phyloP scores from a whole-genome alignment of 2,113 vertebrate genomes.

The Chauna torquata region DNA sequence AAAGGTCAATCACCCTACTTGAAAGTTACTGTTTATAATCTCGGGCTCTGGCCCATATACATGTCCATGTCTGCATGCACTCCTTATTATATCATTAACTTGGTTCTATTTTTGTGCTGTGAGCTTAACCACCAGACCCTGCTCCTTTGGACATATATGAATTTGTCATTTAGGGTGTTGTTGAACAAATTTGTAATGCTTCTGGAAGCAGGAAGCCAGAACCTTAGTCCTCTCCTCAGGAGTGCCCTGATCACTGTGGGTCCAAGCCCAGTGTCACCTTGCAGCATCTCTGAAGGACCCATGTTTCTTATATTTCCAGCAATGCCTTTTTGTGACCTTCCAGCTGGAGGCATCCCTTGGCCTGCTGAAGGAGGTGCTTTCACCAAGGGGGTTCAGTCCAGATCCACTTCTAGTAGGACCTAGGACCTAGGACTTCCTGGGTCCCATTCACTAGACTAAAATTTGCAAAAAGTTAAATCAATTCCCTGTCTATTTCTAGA shows the following conservation, averaged over 20 bases:
- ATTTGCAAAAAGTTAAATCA: background rate
- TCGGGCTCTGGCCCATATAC: background rate
- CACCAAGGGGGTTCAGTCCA: background rate
- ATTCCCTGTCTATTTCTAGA: background rate
- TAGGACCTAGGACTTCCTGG: background rate
- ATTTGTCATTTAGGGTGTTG: background rate
- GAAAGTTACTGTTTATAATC: background rate
- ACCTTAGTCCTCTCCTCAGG: background rate
- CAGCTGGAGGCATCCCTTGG: background rate
- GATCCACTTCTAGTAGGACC: background rate
- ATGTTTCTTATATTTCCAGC: background rate
- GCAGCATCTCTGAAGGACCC: too few species aligned
- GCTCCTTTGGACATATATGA: background rate
- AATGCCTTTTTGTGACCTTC: background rate
- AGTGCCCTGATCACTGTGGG: accelerated
- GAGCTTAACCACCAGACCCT: background rate
- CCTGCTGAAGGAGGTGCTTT: background rate
- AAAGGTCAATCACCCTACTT: background rate
- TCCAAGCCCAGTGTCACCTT: background rate
- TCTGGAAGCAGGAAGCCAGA: background rate
- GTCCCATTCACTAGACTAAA: background rate
- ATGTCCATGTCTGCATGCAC: background rate
- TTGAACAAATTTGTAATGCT: background rate
- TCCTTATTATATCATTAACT: background rate
- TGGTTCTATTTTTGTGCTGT: background rate